Evolutionary conservation across 2,888 invertebrate genomes (phyloP).

Genomic region (Sphinx pinastri): DNA sequence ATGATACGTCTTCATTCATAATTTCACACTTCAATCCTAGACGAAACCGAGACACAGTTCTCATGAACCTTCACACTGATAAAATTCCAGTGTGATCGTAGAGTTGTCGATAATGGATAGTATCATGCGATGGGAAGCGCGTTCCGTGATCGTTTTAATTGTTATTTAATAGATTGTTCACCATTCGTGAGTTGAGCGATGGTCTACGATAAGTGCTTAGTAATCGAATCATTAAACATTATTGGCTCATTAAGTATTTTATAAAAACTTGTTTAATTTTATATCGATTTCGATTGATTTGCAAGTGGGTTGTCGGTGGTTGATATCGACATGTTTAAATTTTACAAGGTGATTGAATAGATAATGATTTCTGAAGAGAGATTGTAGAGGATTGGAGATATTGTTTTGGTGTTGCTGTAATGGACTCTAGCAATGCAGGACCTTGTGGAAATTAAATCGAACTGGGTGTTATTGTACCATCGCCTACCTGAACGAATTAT

Average conservation of each 20-base stretch:
- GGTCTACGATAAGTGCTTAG: slow-evolving; percentile 7
- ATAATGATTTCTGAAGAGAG: background rate
- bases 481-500: no score
- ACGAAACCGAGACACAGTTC: background rate
- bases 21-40: no score
- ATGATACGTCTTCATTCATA: background rate
- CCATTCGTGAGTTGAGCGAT: slow-evolving; percentile 17
- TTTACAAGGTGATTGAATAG: slow-evolving; percentile 1
- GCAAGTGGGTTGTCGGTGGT: slow-evolving; percentile 18
- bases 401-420: no score
- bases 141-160: slow-evolving; percentile 41
- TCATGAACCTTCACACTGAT: slow-evolving; percentile 21
- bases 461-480: no score
- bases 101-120: slow-evolving; percentile 37
- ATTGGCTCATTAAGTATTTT: slow-evolving; percentile 15
- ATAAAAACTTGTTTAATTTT: slow-evolving; percentile 16
- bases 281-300: slow-evolving; percentile 19
- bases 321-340: slow-evolving; percentile 5
- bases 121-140: slow-evolving; percentile 44
- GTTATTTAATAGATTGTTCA: slow-evolving; percentile 28
- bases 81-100: slow-evolving; percentile 28
- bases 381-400: background rate
- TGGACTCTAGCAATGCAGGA: no score
- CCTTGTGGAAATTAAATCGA: no score
- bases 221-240: slow-evolving; percentile 22